A percentile compares a stretch with the other conserved stretches of the same genome.
Conservation (phyloP, 2,797 vertebrate species). For the Sardinella longiceps region DNA sequence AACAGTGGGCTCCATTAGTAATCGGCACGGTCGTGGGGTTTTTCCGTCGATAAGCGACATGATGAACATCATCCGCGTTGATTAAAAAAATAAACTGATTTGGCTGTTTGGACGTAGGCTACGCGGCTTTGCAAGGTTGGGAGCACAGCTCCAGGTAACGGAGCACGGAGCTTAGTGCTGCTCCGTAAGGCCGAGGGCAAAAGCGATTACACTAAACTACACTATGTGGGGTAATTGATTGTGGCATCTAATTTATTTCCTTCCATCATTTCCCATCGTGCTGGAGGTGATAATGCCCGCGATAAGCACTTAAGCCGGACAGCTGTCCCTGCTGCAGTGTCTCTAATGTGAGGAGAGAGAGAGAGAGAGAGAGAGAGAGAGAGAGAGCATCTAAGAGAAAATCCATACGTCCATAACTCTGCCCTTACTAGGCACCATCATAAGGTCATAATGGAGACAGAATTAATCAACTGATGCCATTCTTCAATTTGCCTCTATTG, state of each 20-base stretch:
- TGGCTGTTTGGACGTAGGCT: not conserved
- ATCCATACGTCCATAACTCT: conserved; percentile 15
- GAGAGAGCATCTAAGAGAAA: not conserved
- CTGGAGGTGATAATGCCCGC: conserved; percentile 1
- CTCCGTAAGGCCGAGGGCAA: not conserved
- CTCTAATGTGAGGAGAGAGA: not conserved
- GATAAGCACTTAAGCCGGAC: conserved; percentile 29
- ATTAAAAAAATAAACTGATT: conserved; percentile 22
- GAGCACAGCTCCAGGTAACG: not conserved
- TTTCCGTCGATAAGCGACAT: not conserved
- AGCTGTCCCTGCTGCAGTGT: not conserved
- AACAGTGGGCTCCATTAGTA: not conserved
- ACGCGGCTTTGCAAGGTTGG: not conserved
- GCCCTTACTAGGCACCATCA: not conserved
- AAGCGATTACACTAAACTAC: conserved; percentile 50
- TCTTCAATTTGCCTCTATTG: not conserved
- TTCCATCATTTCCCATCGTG: not conserved
- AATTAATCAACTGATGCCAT: conserved; percentile 19
- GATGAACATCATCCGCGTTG: conserved; percentile 14
- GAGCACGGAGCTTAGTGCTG: not conserved
- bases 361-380: too few relatives aligned
- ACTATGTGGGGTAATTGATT: conserved; percentile 58
- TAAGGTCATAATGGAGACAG: not conserved
- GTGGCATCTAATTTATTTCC: conserved; percentile 64
- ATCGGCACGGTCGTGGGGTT: not conserved